phyloP scores from a whole-genome alignment of 1,140 invertebrate genomes.

The Bombus vancouverensis region DNA sequence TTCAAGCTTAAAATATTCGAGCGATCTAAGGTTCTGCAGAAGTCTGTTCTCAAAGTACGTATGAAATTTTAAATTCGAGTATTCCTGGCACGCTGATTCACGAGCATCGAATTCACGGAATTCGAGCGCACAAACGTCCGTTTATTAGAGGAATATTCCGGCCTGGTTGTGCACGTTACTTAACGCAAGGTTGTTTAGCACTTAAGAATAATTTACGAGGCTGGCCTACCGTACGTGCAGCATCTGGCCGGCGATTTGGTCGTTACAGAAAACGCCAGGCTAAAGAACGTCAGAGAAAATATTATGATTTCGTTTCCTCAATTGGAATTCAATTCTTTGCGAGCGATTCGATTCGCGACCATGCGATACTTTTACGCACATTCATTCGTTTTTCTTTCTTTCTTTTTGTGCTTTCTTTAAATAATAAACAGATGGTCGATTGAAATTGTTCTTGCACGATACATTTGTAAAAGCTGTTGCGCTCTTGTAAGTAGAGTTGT shows the following conservation, averaged over 20 bases:
- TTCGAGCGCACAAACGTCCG: constrained; percentile 22
- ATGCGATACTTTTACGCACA: too few relatives aligned
- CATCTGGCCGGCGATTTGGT: constrained; percentile 33
- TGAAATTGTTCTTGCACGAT: not conserved
- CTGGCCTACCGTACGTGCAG: constrained; percentile 12
- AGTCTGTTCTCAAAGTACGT: not conserved
- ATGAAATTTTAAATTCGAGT: constrained; percentile 17
- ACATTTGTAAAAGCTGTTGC: not conserved
- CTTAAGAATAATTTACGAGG: constrained; percentile 50
- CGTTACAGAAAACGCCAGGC: constrained; percentile 27
- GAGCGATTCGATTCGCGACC: not conserved
- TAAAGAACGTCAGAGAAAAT: constrained; percentile 9
- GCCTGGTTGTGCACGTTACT: constrained; percentile 40
- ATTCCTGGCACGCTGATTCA: constrained; percentile 34
- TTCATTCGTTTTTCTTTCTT: not conserved
- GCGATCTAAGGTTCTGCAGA: not conserved
- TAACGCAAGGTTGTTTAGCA: constrained; percentile 43
- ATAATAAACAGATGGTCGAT: not conserved
- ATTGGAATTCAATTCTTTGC: not conserved
- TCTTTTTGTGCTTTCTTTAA: not conserved
- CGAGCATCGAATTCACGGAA: constrained; percentile 40
- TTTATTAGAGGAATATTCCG: constrained; percentile 43
- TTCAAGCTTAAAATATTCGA: not conserved
- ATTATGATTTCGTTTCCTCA: constrained; percentile 17
- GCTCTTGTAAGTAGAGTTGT: not conserved